Evolutionary conservation across 2,797 vertebrate species (phyloP).

Genomic region (Chaunax sp.): DNA sequence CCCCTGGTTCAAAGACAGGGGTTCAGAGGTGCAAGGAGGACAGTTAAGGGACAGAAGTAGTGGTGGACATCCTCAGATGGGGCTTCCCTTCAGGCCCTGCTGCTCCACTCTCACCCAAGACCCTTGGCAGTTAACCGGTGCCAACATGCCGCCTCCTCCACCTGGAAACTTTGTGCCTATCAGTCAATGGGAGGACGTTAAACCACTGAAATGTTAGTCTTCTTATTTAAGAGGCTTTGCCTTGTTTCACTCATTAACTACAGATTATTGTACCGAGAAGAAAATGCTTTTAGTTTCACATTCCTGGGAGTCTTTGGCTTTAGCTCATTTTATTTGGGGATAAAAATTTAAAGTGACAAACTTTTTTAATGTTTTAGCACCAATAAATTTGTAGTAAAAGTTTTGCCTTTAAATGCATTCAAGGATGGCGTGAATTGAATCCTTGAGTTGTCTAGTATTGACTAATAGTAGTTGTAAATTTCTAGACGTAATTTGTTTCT

Average conservation of each 20-base stretch:
- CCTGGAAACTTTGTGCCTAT: not conserved
- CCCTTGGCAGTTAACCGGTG: not conserved
- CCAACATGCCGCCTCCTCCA: slow-evolving; percentile 1
- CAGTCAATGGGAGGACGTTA: not conserved
- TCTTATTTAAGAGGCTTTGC: not conserved
- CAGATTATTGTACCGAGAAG: too few species aligned
- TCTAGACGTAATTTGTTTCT: too few species aligned
- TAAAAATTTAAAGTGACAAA: too few species aligned
- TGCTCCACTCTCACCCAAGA: not conserved
- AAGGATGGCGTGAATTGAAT: not conserved
- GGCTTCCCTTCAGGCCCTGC: not conserved
- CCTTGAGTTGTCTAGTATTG: too few species aligned
- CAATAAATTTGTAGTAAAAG: not conserved
- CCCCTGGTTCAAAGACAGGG: slow-evolving; percentile 36
- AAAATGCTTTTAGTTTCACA: not conserved
- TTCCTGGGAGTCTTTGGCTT: too few species aligned
- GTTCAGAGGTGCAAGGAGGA: not conserved
- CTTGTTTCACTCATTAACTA: not conserved
- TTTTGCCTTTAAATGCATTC: not conserved
- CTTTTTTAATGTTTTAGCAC: too few species aligned
- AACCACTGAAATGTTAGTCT: slow-evolving; percentile 27
- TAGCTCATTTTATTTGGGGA: not conserved
- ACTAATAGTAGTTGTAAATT: too few species aligned
- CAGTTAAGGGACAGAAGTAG: not conserved
- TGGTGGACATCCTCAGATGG: not conserved